Base-by-base conservation (phyloP, 92 coral and sea anemone genomes). In the Porites lobata region DNA sequence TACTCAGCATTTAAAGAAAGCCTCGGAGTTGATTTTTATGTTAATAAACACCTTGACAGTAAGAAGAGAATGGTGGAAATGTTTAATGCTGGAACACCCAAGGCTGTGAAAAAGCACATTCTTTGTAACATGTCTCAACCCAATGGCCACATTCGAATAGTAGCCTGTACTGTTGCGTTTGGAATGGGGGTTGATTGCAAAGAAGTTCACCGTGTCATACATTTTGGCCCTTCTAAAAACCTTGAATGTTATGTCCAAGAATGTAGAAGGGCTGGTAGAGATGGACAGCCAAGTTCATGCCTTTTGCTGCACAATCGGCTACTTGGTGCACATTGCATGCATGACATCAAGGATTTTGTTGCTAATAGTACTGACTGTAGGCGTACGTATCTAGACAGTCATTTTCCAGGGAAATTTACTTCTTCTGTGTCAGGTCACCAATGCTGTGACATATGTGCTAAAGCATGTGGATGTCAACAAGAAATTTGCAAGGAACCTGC, bases 401-500 rank as follows among this genome's bases (percentile, higher is more conserved):
- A 91, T 72, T 93, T 91, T 78, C 90, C 92, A 12, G 86, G 82
- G 22, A 75, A 73, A 19, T 75, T 84, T 70, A 74, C 62, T 12
- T 76, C 88, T 21, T 19, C 12, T 15, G 75, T 76, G 21, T 58
- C 80, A 9, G 91, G 90, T 32, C 92, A 90, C 82, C 71, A 65
- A 59, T 93, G 96, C 84, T 93, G 96, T 86, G 96, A 93, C 80
- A 77, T 93, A 43, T 93, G 96, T 87, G 90, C 94, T 8, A 81
- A 81, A 6, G 59, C 11, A 56, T 56, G 59, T 56, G 59, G 43
- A 32, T 32, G 43, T 32, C 43, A 32, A 2, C 43, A 32, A 32
- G 43, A 32, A 32, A 32, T 32, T 32, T 32, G 43, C 43, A 2
- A 32, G 43, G 43, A 32, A 32, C 43, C 43, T 32, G 43, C 43